Evolutionary conservation across 2,113 vertebrate species (phyloP), one percentile per base, ranked within the genome.

Genomic region (Alosa alosa): DNA sequence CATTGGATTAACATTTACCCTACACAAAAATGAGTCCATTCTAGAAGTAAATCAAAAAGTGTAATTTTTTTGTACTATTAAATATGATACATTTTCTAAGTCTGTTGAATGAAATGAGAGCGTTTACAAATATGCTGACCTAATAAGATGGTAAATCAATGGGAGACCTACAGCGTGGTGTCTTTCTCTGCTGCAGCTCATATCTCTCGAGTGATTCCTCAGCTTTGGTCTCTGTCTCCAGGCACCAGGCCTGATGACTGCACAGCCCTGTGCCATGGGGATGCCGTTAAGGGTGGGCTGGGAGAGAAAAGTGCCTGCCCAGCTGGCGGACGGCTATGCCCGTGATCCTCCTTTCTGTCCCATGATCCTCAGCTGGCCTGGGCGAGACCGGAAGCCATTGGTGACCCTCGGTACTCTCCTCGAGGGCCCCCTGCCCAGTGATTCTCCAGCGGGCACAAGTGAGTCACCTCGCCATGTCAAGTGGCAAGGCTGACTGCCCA

Each of bases 1-100:
- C 87, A 89, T 92, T 90, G 92, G 91, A 92, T 92, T 95, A 92
- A 92, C 93, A 95, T 95, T 93, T 83, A 36, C 10, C 15, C 8
- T 75, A 15, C 9, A 39, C 13, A 17, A 39, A 78, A 36, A 1
- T n/a, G n/a, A n/a, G n/a, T 75, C 9, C 68, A 1, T 72, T 78
- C 36, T 4, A 39, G 36, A 39, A 13, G 72, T 39, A 78, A 78
- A 31, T 3, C 0, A 78, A 78, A 75, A 64, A 10, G 39, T 17
- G 11, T 75, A 1, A 39, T 0, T 92, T 91, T 64, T 75, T 57
- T 86, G 7, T 17, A 46, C 17, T 17, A 82, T 82, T 84, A 68
- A 31, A 50, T 15, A 39, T 31, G 0, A 31, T 0, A 36, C 4
- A 41, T 13, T 39, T 17, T 13, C 31, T 0, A 75, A 41, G 4